A percentile compares a stretch with the other conserved stretches of the same genome.
phyloP scores from a whole-genome alignment of 2,113 vertebrate genomes.

The Chaenocephalus aceratus region DNA sequence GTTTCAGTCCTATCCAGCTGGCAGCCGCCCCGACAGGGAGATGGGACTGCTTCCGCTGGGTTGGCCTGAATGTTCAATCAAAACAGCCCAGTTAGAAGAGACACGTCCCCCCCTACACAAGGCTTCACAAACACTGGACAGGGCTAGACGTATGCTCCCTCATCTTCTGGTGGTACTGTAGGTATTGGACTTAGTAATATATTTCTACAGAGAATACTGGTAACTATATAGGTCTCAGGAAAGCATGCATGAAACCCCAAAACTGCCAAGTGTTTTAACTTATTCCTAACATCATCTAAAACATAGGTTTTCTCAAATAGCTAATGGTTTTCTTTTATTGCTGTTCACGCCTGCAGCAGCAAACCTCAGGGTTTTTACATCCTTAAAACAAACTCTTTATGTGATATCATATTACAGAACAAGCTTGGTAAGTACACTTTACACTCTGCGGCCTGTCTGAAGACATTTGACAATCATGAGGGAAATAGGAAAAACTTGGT shows the following conservation, averaged over 20 bases:
- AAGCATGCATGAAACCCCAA: neutral
- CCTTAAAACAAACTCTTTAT: neutral
- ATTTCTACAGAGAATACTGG: neutral
- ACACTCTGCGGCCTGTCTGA: neutral
- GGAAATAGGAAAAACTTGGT: neutral
- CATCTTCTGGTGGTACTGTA: constrained; percentile 8
- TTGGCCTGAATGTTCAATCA: constrained; percentile 80
- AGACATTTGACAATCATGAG: neutral
- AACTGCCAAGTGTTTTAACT: neutral
- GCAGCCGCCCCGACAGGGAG: constrained; percentile 75
- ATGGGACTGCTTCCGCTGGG: constrained; percentile 82
- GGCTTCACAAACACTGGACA: constrained; percentile 55
- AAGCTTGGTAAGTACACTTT: neutral
- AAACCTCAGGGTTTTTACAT: neutral
- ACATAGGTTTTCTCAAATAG: neutral
- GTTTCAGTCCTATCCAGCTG: constrained; percentile 80
- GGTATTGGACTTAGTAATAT: neutral
- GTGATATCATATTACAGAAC: neutral
- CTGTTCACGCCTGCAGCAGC: neutral
- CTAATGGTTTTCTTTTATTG: neutral
- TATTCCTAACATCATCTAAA: neutral
- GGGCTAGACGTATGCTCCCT: constrained; percentile 23
- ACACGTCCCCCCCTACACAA: constrained; percentile 63
- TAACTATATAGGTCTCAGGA: neutral
- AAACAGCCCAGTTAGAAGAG: constrained; percentile 80